phyloP scores from a whole-genome alignment of 2,797 vertebrate species.

The Phataginus tricuspis region DNA sequence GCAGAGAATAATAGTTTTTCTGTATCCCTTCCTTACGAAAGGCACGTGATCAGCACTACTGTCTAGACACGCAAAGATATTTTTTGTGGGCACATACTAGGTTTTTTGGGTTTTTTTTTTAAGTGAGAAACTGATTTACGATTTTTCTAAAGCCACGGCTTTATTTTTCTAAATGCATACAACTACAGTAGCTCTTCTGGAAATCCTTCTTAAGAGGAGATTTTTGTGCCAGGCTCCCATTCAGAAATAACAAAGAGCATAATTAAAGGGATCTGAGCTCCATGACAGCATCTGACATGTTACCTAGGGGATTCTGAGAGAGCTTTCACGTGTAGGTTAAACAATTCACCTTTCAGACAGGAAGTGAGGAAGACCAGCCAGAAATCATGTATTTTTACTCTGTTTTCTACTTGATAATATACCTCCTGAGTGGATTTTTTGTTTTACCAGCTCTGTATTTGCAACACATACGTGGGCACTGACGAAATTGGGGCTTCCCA shows the following conservation, averaged over 20 bases:
- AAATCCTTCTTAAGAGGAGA: slow-evolving; percentile 52
- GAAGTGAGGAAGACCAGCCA: neutral
- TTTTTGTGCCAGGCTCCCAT: slow-evolving; percentile 22
- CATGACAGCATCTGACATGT: neutral
- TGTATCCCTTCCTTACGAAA: slow-evolving; percentile 16
- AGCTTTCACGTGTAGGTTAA: slow-evolving; percentile 40
- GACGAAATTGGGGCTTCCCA: neutral
- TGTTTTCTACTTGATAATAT: neutral
- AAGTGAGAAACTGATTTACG: slow-evolving; percentile 51
- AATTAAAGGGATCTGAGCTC: slow-evolving; percentile 50
- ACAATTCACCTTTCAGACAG: slow-evolving; percentile 25
- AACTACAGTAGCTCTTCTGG: neutral
- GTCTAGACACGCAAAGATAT: slow-evolving; percentile 68
- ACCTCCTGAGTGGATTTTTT: neutral
- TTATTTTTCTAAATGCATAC: neutral
- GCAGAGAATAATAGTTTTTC: slow-evolving; percentile 43
- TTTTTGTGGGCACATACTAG: slow-evolving; percentile 58
- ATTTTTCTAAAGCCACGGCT: slow-evolving; percentile 38
- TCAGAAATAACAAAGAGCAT: slow-evolving; percentile 41
- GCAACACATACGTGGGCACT: neutral
- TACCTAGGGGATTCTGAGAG: slow-evolving; percentile 19
- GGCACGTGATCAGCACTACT: neutral
- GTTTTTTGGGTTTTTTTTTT: neutral
- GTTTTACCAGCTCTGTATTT: neutral
- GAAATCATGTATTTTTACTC: neutral